phyloP scores from a whole-genome alignment of 2,113 vertebrate species.

The Daboia siamensis region DNA sequence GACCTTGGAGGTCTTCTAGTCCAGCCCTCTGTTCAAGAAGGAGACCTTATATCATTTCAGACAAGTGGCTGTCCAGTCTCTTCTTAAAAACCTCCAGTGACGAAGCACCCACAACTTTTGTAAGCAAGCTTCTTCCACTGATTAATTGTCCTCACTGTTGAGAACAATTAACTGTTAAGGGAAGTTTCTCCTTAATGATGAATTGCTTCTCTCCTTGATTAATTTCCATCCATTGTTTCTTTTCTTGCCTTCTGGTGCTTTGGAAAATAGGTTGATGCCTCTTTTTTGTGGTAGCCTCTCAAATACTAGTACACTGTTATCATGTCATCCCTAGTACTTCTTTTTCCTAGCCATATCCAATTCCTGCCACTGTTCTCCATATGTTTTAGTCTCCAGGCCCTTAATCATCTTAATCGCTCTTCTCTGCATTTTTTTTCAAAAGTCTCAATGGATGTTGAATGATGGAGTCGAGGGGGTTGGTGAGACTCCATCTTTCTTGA shows the following conservation, averaged over 20 bases:
- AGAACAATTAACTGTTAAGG: too few relatives aligned
- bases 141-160: background rate
- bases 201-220: background rate
- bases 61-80: background rate
- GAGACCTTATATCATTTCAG: too few relatives aligned
- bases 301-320: background rate
- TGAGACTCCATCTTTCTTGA: background rate
- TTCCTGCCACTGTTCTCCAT: background rate
- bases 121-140: background rate
- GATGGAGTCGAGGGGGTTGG: background rate
- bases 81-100: background rate
- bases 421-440: too few relatives aligned
- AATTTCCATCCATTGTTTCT: background rate
- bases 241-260: background rate
- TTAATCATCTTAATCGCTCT: background rate
- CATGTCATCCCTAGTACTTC: background rate
- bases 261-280: background rate
- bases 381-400: background rate
- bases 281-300: background rate
- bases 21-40: too few relatives aligned
- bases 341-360: background rate
- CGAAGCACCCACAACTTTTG: background rate
- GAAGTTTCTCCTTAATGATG: background rate
- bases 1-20: too few relatives aligned
- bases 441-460: background rate